Percentiles rank a stretch among this genome's conserved stretches.
phyloP scores from a whole-genome alignment of 2,888 invertebrate genomes.

The Stenodera caucasica region DNA sequence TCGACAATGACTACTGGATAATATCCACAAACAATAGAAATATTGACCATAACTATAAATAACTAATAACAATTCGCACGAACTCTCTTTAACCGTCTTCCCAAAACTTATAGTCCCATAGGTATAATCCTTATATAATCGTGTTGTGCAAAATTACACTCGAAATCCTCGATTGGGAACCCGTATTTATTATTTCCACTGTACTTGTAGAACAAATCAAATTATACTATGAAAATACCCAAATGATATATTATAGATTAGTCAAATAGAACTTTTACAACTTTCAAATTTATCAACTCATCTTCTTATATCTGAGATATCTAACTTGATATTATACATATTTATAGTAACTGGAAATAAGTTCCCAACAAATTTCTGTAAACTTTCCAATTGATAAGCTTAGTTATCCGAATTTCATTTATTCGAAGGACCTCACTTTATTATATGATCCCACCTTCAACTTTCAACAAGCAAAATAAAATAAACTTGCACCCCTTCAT shows the following conservation, averaged over 20 bases:
- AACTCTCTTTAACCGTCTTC: not conserved
- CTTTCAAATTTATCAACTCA: slow-evolving; percentile 13
- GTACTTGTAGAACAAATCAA: too few relatives aligned
- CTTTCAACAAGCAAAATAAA: too few relatives aligned
- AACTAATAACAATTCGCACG: not conserved
- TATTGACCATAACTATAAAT: not conserved
- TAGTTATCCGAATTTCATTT: too few relatives aligned
- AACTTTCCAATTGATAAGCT: too few relatives aligned
- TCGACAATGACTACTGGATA: not conserved
- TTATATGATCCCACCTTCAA: too few relatives aligned
- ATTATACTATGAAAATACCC: too few relatives aligned
- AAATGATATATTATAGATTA: too few relatives aligned
- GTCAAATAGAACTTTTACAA: slow-evolving; percentile 3
- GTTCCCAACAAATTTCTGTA: too few relatives aligned
- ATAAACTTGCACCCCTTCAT: too few relatives aligned
- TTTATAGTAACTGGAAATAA: too few relatives aligned
- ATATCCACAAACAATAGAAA: not conserved
- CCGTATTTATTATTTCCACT: not conserved
- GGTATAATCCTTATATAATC: not conserved
- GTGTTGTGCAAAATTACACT: not conserved
- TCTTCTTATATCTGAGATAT: not conserved
- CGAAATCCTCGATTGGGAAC: not conserved
- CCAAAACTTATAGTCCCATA: not conserved
- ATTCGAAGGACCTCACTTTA: too few relatives aligned
- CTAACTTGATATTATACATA: too few relatives aligned